Evolutionary conservation across 2,113 vertebrate genomes (phyloP).

Genomic region (Apeltes quadracus): DNA sequence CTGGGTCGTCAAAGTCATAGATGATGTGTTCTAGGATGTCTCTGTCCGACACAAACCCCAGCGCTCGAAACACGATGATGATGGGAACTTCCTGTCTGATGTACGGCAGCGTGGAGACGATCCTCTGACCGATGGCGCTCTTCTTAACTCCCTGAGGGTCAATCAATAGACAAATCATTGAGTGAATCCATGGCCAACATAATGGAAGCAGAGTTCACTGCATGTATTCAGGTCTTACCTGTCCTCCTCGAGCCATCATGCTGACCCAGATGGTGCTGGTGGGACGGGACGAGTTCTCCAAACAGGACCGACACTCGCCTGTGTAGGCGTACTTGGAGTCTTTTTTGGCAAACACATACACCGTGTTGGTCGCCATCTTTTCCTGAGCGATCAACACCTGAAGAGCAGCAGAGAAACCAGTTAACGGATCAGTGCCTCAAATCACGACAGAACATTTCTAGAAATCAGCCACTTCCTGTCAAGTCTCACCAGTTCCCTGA

Average conservation of each 20-base stretch:
- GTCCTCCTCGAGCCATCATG: conserved; percentile 98
- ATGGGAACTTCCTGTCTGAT: conserved; percentile 99
- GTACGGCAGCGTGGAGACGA: conserved; percentile 95
- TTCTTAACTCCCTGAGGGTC: conserved; percentile 92
- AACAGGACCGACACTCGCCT: conserved; percentile 93
- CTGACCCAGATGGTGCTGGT: conserved; percentile 99
- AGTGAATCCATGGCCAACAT: not conserved
- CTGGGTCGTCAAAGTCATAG: conserved; percentile 98
- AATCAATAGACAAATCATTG: not conserved
- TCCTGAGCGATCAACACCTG: conserved; percentile 98
- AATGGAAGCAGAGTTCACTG: not conserved
- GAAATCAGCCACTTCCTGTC: too few species aligned
- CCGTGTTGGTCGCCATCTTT: conserved; percentile 99
- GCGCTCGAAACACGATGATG: conserved; percentile 96
- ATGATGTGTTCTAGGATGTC: conserved; percentile 99
- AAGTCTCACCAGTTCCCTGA: too few species aligned
- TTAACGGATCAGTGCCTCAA: not conserved
- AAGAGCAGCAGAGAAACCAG: not conserved
- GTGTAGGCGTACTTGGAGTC: conserved; percentile 99
- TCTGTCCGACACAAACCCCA: conserved; percentile 97
- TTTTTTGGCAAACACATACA: conserved; percentile 99
- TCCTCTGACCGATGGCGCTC: conserved; percentile 97
- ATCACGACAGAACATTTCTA: too few species aligned
- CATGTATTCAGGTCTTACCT: conserved; percentile 78
- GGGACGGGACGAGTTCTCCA: conserved; percentile 97